Conservation (phyloP, 2,888 invertebrate species). For the Gastrophysa polygoni region DNA sequence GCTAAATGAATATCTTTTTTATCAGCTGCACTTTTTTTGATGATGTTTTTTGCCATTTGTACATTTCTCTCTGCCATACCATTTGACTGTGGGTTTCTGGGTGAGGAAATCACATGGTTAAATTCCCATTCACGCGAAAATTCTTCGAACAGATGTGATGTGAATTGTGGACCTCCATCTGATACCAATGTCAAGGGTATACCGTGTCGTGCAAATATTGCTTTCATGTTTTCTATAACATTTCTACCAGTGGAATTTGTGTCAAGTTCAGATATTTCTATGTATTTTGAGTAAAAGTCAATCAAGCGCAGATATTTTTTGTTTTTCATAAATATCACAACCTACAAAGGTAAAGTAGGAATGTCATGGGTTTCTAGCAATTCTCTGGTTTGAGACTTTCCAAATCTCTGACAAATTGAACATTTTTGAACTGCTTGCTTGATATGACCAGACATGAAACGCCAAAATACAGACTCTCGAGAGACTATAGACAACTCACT, state of each 20-base stretch:
- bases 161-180: slow-evolving; percentile 28
- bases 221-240: slow-evolving; percentile 23
- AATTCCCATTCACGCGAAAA: slow-evolving; percentile 20
- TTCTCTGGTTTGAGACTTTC: slow-evolving; percentile 25
- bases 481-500: slow-evolving; percentile 15
- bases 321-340: slow-evolving; percentile 28
- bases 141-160: slow-evolving; percentile 17
- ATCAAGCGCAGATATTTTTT: slow-evolving; percentile 23
- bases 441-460: slow-evolving; percentile 27
- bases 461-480: slow-evolving; percentile 26
- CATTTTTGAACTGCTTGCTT: slow-evolving; percentile 23
- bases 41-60: slow-evolving; percentile 19
- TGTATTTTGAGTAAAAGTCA: slow-evolving; percentile 30
- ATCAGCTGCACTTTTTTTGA: slow-evolving; percentile 16
- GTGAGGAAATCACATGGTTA: slow-evolving; percentile 15
- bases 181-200: slow-evolving; percentile 31
- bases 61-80: slow-evolving; percentile 19
- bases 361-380: slow-evolving; percentile 25
- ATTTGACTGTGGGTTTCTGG: slow-evolving; percentile 26
- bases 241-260: slow-evolving; percentile 13
- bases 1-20: slow-evolving; percentile 21
- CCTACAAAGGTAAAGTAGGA: slow-evolving; percentile 26
- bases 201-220: slow-evolving; percentile 30
- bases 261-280: slow-evolving; percentile 22
- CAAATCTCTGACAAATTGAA: slow-evolving; percentile 24